Evolutionary conservation across 2,797 vertebrate genomes (phyloP).

Genomic region (Oreochromis mossambicus): DNA sequence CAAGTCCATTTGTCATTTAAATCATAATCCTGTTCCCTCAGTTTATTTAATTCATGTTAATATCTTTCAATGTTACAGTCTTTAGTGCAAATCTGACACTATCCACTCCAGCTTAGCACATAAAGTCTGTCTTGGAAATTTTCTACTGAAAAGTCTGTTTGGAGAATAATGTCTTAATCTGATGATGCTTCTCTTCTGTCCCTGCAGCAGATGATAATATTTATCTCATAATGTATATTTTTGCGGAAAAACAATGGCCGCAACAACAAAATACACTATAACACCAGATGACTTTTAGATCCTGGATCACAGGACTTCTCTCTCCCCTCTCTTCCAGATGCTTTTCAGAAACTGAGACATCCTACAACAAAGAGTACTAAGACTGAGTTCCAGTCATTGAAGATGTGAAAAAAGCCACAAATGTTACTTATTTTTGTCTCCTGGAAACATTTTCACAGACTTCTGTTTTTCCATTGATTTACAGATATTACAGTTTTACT

Average conservation of each 20-base stretch:
- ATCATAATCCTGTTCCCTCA: neutral
- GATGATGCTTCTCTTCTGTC: neutral
- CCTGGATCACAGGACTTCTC: too few species aligned
- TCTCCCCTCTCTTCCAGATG: too few species aligned
- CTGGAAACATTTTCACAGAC: too few species aligned
- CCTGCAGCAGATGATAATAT: neutral
- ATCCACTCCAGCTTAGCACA: neutral
- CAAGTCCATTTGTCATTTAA: neutral
- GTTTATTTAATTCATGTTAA: neutral
- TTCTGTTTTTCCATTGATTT: too few species aligned
- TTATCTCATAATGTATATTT: neutral
- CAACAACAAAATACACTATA: neutral
- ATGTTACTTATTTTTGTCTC: too few species aligned
- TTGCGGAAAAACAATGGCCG: neutral
- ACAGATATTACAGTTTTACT: neutral
- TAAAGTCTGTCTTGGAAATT: neutral
- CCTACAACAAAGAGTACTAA: too few species aligned
- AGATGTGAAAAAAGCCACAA: too few species aligned
- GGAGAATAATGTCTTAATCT: neutral
- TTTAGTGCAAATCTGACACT: neutral
- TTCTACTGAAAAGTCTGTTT: neutral
- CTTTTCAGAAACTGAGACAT: too few species aligned
- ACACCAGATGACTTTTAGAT: neutral
- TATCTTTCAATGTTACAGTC: rapidly evolving
- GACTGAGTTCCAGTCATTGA: too few species aligned